Base-by-base conservation (phyloP, 1,140 invertebrate species). In the Adelges cooleyi region DNA sequence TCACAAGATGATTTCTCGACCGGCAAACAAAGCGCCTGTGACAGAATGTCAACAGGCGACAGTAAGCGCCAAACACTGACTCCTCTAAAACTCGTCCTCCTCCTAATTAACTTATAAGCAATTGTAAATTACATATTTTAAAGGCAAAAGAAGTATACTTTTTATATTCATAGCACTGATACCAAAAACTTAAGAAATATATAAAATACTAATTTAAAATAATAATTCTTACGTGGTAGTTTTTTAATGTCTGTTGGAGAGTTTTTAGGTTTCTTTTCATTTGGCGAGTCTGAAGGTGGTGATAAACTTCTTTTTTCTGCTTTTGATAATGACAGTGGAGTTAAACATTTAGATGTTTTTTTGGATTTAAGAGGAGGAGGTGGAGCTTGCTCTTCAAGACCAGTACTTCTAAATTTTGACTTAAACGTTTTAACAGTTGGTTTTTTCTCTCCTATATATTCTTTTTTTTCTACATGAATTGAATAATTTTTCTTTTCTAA, bases 341-440 rank as follows among this genome's bases (percentile, higher is more conserved):
- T 8, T 48, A 62, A 10, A 48, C 15, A 46, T 2, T 62, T 62
- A 2, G 25, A 18, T 62, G 25, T 8, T 6, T 62, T 62, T 62
- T 62, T 62, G 29, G 56, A 59, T 29, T 59, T 38, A 3, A 15
- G 6, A 65, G 80, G 77, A 2, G 85, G 84, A 25, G 86, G 85
- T 85, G 87, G 88, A 3, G 83, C 79, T 77, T 88, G 86, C 74
- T 91, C 89, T 71, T 88, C 86, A 36, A 91, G 73, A 27, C 89
- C 89, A 69, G 89, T 89, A 36, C 87, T 89, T 62, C 89, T 81
- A 75, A 92, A 90, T 75, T 89, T 90, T 1, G 88, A 87, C 76
- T 90, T 86, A 72, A 86, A 91, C 2, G 86, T 88, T 80, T 92
- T 92, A 5, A 91, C 90, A 44, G 89, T 92, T 76, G 90, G 42